Evolutionary conservation across 2,797 vertebrate species (phyloP).

Genomic region (Chaetodon trifasciatus): DNA sequence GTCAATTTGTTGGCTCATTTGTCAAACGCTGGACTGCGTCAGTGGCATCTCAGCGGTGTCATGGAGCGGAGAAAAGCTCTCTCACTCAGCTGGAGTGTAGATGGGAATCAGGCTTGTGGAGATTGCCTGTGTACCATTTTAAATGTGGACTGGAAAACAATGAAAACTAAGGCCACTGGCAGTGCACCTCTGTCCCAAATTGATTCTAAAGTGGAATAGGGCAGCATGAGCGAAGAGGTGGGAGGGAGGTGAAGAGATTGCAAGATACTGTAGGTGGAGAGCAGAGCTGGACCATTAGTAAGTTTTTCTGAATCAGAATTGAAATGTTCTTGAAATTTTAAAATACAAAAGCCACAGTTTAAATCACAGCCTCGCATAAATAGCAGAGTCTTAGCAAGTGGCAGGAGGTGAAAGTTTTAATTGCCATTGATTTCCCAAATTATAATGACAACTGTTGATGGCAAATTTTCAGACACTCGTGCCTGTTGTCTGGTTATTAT

Average conservation of each 20-base stretch:
- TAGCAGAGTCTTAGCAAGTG: conserved; percentile 5
- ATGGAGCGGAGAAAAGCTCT: conserved; percentile 68
- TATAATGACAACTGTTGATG: conserved; percentile 11
- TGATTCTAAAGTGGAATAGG: conserved; percentile 78
- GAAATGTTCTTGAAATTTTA: neutral
- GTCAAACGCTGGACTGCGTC: conserved; percentile 79
- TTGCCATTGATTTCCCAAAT: conserved; percentile 15
- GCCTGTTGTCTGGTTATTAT: conserved; percentile 9
- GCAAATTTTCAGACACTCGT: neutral
- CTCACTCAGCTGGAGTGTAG: conserved; percentile 64
- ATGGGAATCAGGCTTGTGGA: conserved; percentile 64
- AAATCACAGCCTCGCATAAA: conserved; percentile 1
- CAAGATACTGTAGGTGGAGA: conserved; percentile 25
- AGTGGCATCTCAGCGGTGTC: conserved; percentile 63
- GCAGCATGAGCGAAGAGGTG: conserved; percentile 35
- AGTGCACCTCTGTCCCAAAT: conserved; percentile 69
- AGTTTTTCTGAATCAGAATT: neutral
- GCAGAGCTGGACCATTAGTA: neutral
- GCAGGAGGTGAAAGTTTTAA: conserved; percentile 6
- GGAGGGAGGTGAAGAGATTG: conserved; percentile 39
- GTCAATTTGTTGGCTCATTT: conserved; percentile 86
- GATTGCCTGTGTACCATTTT: conserved; percentile 72
- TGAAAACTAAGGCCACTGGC: conserved; percentile 70
- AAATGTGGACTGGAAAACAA: conserved; percentile 75
- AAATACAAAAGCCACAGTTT: neutral